Base-by-base conservation (phyloP, 2,797 vertebrate genomes). In the Acrossocheilus fasciatus region DNA sequence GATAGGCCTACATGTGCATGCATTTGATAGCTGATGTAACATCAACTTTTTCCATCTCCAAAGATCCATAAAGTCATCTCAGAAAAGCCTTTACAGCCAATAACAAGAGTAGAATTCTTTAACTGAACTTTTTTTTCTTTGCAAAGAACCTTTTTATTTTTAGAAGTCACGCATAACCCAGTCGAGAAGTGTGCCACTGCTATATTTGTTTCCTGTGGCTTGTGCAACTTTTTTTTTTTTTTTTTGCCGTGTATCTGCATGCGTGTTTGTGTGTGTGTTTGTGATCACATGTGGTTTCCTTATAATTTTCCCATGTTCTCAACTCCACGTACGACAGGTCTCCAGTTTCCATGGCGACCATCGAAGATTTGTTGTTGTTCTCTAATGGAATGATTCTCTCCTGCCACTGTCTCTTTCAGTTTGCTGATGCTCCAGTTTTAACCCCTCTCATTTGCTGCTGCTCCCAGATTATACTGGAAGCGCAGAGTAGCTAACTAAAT, bases 291-390 rank as follows among this genome's bases (percentile, higher is more conserved):
- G 23, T 64, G 64, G 81, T 83, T 85, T 83, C 62, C 76, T 85
- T 88, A 83, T 66, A 86, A 66, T 82, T 82, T 57, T 81, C 26
- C 66, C 74, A 87, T 74, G 81, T 70, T 86, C 69, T 80, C 73
- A 83, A 83, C 79, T 88, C 43, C 17, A 83, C 50, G 50, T 81
- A 89, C 47, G 34, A 88, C 47, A 68, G 86, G 84, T 88, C 88
- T 88, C 68, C 78, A 91, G 90, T 91, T 91, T 87, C 90, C 89
- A 91, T 90, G 89, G 83, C 87, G 15, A 91, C 90, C 52, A 43
- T 85, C n/a, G 70, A 85, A 86, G 75, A 89, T 86, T 85, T 82
- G 87, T 84, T 88, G 82, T 87, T 59, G 76, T 86, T 89, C 81
- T 86, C 75, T 26, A 87, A 80, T 72, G 52, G 11, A 77, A 80